Base-by-base conservation (phyloP, 2,113 vertebrate genomes). In the Aythya baeri region DNA sequence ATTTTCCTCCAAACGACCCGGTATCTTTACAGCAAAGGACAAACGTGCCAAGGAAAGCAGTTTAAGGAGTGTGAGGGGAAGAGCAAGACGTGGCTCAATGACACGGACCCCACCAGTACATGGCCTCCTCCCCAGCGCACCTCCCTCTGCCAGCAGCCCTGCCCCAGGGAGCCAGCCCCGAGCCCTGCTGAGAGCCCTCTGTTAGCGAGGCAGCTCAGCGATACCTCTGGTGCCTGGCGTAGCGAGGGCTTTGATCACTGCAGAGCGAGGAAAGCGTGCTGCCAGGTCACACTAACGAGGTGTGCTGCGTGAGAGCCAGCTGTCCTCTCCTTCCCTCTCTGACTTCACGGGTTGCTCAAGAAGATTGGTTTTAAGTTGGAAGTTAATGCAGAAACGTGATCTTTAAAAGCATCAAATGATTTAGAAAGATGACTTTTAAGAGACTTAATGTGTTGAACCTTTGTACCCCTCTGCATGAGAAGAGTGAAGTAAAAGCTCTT, bases 231-330 rank as follows among this genome's bases (percentile, higher is more conserved):
- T 52, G 65, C 43, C 59, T 31, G 29, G 20, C 0, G 11, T 44
- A 79, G 29, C 11, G 14, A 0, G 1, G 52, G 29, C 46, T 92
- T 46, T 6, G n/a, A 75, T 5, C 61, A 17, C 61, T 34, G 36
- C 29, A 31, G n/a, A 22, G 29, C 36, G 17, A 2, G 0, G 41
- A 54, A 66, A 67, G 38, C 0, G 0, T 4, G n/a, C 14, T 57
- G 44, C 68, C 65, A 67, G 55, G 16, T 65, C 41, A 65, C 80
- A 68, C 25, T 46, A 63, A 15, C 31, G 44, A 26, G 38, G 29
- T 0, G 0, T 10, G 27, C 36, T 25, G 26, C 26, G 26, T 0
- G 4, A 83, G n/a, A 14, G 38, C n/a, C 25, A 76, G 62, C 38
- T 57, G 79, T 86, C 44, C 61, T 74, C 65, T 38, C 31, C 36